phyloP scores from a whole-genome alignment of 2,888 invertebrate species.

The Halictus quadricinctus region DNA sequence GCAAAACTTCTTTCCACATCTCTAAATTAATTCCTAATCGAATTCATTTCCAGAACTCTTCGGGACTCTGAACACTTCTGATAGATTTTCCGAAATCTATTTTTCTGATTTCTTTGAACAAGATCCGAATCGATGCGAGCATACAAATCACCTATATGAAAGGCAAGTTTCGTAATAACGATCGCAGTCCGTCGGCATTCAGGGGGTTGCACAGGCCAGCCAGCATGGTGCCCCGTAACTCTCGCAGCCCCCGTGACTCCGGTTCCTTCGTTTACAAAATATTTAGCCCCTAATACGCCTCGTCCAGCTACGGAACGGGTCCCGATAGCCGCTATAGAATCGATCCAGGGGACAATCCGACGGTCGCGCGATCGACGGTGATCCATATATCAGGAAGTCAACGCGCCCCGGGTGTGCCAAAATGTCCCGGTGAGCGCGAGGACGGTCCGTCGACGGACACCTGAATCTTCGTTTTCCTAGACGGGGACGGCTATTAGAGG shows the following conservation, averaged over 20 bases:
- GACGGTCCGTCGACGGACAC: conserved; percentile 43
- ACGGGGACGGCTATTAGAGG: conserved; percentile 56
- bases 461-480: conserved; percentile 38
- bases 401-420: conserved; percentile 76
- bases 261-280: conserved; percentile 76
- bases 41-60: not conserved
- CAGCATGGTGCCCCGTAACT: conserved; percentile 10
- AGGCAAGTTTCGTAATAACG: not conserved
- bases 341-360: conserved; percentile 20
- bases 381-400: conserved; percentile 79
- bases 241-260: conserved; percentile 60
- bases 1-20: not conserved
- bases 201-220: not conserved
- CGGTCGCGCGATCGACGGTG: conserved; percentile 42
- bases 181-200: not conserved
- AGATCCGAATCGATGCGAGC: not conserved
- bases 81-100: too few species aligned
- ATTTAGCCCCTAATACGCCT: conserved; percentile 74
- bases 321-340: not conserved
- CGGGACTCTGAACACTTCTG: too few species aligned
- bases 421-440: conserved; percentile 44
- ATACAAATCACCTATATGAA: not conserved
- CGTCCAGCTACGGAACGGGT: not conserved
- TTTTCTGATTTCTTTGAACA: not conserved
- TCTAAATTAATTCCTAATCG: not conserved